Evolutionary conservation across 2,888 invertebrate species (phyloP).

Genomic region (Formica aserva): DNA sequence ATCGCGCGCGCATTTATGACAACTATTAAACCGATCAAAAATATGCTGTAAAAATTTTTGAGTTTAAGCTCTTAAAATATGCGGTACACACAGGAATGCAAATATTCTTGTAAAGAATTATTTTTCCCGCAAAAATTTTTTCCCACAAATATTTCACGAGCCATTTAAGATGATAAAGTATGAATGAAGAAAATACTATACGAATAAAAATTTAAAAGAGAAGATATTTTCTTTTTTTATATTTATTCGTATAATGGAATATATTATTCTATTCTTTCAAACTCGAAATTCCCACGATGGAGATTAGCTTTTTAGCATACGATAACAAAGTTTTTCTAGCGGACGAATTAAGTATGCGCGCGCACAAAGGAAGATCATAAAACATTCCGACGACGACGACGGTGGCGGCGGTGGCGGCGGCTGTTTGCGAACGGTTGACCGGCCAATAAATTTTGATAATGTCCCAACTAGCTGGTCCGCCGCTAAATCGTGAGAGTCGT

Average conservation of each 20-base stretch:
- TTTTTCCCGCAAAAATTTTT: neutral
- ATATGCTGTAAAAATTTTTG: conserved; percentile 2
- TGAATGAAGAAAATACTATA: neutral
- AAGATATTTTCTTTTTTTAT: neutral
- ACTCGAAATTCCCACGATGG: neutral
- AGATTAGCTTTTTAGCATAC: neutral
- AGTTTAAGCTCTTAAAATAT: conserved; percentile 28
- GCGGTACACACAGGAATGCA: neutral
- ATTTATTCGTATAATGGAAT: neutral
- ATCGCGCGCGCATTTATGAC: neutral
- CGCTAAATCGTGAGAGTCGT: conserved; percentile 69
- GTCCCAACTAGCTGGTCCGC: conserved; percentile 55
- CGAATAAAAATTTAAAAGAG: neutral
- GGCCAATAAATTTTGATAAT: conserved; percentile 76
- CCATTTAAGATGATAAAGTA: neutral
- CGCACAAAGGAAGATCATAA: conserved; percentile 55
- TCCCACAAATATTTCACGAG: neutral
- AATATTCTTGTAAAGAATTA: neutral
- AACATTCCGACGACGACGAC: conserved; percentile 34
- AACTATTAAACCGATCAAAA: conserved; percentile 7
- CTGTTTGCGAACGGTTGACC: conserved; percentile 53
- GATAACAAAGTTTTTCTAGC: conserved; percentile 21
- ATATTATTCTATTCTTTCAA: neutral
- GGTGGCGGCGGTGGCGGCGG: conserved; percentile 36
- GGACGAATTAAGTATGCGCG: conserved; percentile 18